Evolutionary conservation across 2,113 vertebrate genomes (phyloP).

Genomic region (Peromyscus maniculatus): DNA sequence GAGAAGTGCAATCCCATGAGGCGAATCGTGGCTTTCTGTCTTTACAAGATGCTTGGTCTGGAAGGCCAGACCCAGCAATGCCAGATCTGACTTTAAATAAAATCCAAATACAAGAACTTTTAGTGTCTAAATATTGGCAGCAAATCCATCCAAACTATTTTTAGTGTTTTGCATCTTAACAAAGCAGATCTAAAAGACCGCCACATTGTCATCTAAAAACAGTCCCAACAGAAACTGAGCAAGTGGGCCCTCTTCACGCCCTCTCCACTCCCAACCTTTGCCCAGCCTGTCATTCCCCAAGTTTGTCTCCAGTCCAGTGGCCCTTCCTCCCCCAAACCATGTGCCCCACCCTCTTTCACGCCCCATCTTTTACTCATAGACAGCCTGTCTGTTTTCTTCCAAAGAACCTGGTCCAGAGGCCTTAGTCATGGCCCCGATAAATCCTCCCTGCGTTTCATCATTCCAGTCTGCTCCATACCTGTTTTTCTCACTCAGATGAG

Average conservation of each 20-base stretch:
- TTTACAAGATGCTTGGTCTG: background rate
- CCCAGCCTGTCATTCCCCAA: background rate
- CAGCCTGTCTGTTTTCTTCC: conserved; percentile 35
- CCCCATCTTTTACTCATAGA: background rate
- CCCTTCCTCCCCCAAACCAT: background rate
- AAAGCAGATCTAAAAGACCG: background rate
- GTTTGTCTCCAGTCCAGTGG: too few species aligned
- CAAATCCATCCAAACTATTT: conserved; percentile 4
- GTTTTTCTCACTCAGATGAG: conserved; percentile 61
- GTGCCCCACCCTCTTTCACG: background rate
- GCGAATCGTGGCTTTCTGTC: background rate
- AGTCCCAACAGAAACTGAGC: background rate
- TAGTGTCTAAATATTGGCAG: background rate
- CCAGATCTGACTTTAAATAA: conserved; percentile 6
- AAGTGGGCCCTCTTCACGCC: background rate
- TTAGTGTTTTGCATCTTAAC: background rate
- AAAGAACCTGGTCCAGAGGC: background rate
- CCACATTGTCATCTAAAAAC: background rate
- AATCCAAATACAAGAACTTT: background rate
- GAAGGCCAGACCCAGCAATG: background rate
- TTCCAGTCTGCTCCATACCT: conserved; percentile 21
- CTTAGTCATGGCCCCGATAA: conserved; percentile 1
- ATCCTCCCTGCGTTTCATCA: conserved; percentile 58
- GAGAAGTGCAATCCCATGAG: background rate
- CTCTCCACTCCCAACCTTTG: background rate